Evolutionary conservation across 2,113 vertebrate species (phyloP).

Genomic region (Gallinago jamesoni): DNA sequence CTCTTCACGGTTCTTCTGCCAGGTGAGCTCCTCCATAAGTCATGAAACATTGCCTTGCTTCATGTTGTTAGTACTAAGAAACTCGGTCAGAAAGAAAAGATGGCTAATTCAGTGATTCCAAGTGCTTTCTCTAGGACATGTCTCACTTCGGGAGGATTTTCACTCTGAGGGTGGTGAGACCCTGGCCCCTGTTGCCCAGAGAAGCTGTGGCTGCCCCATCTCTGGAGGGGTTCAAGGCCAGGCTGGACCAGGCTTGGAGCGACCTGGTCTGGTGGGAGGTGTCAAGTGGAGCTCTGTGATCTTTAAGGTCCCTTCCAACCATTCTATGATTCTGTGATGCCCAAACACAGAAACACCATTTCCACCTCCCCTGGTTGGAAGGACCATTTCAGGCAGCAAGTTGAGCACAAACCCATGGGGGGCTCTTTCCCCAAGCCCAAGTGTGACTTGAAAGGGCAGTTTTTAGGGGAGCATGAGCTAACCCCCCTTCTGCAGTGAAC

Average conservation of each 20-base stretch:
- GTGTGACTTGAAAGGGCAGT: not conserved
- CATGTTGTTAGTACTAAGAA: not conserved
- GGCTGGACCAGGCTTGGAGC: not conserved
- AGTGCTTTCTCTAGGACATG: not conserved
- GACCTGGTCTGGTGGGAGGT: not conserved
- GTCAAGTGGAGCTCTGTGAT: not conserved
- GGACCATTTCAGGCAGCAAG: not conserved
- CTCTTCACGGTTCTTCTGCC: not conserved
- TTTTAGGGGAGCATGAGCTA: not conserved
- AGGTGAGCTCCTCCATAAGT: not conserved
- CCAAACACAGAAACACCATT: not conserved
- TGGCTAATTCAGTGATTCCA: not conserved
- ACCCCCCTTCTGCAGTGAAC: not conserved
- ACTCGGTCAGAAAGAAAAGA: not conserved
- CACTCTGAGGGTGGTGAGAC: not conserved
- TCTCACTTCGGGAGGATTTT: not conserved
- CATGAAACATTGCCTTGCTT: not conserved
- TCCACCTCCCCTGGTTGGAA: not conserved
- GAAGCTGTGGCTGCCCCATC: not conserved
- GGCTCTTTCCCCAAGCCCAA: not conserved
- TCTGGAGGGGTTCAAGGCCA: not conserved
- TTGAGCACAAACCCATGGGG: not conserved
- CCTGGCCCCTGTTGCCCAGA: not conserved
- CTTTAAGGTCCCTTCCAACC: not conserved
- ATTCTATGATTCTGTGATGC: not conserved